Conservation (phyloP, 2,797 vertebrate species). For the Peromyscus attwateri region DNA sequence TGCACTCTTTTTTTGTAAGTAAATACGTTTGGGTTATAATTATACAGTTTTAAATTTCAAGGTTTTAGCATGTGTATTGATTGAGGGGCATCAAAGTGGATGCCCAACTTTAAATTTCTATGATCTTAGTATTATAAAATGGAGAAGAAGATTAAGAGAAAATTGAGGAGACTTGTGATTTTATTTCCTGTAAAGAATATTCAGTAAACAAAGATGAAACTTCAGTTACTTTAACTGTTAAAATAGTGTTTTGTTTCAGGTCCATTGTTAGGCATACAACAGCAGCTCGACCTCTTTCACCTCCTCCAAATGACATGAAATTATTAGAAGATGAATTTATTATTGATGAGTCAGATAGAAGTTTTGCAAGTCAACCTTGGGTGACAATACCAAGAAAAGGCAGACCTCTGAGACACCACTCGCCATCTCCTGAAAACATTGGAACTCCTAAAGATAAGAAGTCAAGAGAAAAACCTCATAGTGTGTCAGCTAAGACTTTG, state of each 20-base stretch:
- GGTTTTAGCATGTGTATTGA: constrained; percentile 27
- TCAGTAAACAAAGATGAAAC: constrained; percentile 20
- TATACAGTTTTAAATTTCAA: constrained; percentile 4
- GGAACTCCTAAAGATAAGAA: constrained; percentile 57
- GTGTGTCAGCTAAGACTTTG: background rate
- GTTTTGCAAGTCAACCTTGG: constrained; percentile 76
- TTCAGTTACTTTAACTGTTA: constrained; percentile 50
- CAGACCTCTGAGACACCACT: constrained; percentile 40
- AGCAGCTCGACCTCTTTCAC: background rate
- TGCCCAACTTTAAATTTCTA: constrained; percentile 28
- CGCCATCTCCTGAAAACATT: constrained; percentile 56
- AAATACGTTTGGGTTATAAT: constrained; percentile 28
- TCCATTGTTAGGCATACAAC: constrained; percentile 74
- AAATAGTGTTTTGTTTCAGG: constrained; percentile 68
- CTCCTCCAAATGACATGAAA: constrained; percentile 66
- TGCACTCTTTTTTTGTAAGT: constrained; percentile 26
- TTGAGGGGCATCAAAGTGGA: background rate
- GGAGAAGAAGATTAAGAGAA: constrained; percentile 14
- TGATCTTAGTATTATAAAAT: constrained; percentile 46
- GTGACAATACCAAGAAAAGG: constrained; percentile 84
- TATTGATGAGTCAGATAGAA: constrained; percentile 85
- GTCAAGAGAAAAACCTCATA: constrained; percentile 41
- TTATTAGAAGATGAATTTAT: constrained; percentile 86
- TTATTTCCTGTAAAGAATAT: constrained; percentile 34
- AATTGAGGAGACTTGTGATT: constrained; percentile 35